A percentile compares a stretch with the other conserved stretches of the same genome.
phyloP scores from a whole-genome alignment of 2,113 vertebrate genomes.

The Thamnaconus septentrionalis region DNA sequence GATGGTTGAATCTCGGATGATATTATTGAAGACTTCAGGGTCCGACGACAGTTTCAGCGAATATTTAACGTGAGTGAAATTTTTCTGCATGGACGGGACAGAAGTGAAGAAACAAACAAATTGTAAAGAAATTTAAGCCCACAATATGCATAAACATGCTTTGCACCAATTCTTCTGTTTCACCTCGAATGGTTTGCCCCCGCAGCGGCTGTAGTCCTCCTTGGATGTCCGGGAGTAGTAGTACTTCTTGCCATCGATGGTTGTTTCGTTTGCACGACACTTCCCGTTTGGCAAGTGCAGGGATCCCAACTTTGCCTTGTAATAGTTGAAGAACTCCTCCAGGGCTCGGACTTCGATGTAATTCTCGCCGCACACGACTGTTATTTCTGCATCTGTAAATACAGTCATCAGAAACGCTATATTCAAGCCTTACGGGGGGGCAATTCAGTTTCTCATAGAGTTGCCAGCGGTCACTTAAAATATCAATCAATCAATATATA shows the following conservation, averaged over 20 bases:
- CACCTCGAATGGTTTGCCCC: constrained; percentile 65
- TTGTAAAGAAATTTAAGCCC: background rate
- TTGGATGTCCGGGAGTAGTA: constrained; percentile 60
- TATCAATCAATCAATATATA: no score
- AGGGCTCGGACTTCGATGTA: constrained; percentile 57
- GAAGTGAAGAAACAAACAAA: background rate
- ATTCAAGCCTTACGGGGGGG: no score
- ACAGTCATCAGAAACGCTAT: no score
- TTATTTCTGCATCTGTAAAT: constrained; percentile 59
- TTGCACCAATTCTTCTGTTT: background rate
- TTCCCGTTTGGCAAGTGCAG: constrained; percentile 68
- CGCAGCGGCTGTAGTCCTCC: constrained; percentile 63
- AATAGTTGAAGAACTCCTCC: constrained; percentile 70
- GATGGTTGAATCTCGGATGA: constrained; percentile 67
- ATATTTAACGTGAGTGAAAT: constrained; percentile 67
- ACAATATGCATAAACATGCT: no score
- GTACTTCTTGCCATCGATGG: constrained; percentile 41
- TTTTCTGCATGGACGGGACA: constrained; percentile 55
- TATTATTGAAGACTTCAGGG: constrained; percentile 51
- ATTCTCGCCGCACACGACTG: constrained; percentile 63
- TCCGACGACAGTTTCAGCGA: constrained; percentile 66
- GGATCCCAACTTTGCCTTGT: constrained; percentile 59
- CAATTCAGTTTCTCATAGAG: no score
- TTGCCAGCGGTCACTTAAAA: no score
- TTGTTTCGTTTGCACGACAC: constrained; percentile 56